Percentiles rank a stretch among this genome's conserved stretches.
phyloP scores from a whole-genome alignment of 2,113 vertebrate species.

The Salvelinus namaycush region DNA sequence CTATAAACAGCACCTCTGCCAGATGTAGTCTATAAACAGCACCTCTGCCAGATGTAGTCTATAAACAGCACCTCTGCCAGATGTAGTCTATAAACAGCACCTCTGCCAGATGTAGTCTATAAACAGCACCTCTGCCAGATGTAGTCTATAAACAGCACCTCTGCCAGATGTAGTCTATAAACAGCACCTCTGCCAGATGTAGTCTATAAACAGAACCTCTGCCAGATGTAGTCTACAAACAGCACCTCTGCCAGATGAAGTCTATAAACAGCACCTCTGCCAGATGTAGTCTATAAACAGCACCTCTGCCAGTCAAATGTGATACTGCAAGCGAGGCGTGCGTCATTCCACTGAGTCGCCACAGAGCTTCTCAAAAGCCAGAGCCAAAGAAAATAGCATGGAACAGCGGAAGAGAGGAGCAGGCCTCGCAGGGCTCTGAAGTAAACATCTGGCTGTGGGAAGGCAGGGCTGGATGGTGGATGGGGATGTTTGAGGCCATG shows the following conservation, averaged over 20 bases:
- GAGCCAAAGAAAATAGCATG: no score
- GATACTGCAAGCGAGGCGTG: no score
- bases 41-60: no score
- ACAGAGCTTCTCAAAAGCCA: no score
- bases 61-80: conserved; percentile 19
- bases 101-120: no score
- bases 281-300: conserved; percentile 10
- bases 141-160: conserved; percentile 3
- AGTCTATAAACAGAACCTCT: conserved; percentile 5
- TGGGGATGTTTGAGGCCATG: no score
- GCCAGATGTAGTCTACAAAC: not conserved
- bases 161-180: conserved; percentile 32
- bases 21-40: conserved; percentile 3
- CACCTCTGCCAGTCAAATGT: no score
- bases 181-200: conserved; percentile 1
- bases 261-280: conserved; percentile 29
- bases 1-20: not conserved
- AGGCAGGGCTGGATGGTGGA: no score
- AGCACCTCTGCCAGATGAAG: conserved; percentile 1
- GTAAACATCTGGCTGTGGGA: no score
- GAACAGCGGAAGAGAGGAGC: no score
- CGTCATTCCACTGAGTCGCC: no score
- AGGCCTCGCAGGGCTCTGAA: no score
- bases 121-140: conserved; percentile 19
- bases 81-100: conserved; percentile 30